Percentiles rank a stretch among this genome's conserved stretches.
These are phyloP conservation scores for Ceyx cyanopectus DNA, from an alignment of 2,113 vertebrate species.

Conservation along the genomic window DNA sequence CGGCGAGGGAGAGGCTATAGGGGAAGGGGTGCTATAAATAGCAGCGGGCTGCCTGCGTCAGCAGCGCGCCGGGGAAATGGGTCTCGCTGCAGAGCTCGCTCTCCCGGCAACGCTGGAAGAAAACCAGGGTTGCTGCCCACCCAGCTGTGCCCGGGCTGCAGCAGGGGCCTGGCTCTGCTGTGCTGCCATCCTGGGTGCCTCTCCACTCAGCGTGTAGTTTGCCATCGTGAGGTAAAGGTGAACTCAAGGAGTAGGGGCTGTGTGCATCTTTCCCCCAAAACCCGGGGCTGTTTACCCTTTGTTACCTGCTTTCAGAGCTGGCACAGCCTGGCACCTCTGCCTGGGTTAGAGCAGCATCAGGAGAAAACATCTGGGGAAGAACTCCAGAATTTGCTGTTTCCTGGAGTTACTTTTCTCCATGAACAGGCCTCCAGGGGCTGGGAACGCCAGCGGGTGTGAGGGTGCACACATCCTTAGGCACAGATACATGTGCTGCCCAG, in stretches of 20 bases:
- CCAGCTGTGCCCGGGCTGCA: background rate
- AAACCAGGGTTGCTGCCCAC: background rate
- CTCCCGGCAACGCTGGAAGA: conserved; percentile 40
- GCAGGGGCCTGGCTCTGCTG: background rate
- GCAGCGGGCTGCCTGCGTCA: conserved; percentile 58
- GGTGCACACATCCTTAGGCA: background rate
- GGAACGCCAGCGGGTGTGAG: background rate
- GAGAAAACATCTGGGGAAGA: background rate
- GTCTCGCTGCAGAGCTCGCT: conserved; percentile 37
- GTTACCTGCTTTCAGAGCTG: background rate
- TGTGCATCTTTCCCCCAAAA: background rate
- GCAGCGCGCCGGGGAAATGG: conserved; percentile 25
- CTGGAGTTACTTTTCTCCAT: background rate
- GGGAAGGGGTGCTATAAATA: conserved; percentile 20
- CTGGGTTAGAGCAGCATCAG: background rate
- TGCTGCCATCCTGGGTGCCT: background rate
- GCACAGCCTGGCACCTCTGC: background rate
- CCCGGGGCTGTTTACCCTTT: background rate
- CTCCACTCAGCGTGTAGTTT: background rate
- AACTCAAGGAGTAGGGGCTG: background rate
- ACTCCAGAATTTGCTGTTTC: background rate
- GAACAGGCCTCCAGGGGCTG: background rate
- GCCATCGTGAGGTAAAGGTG: background rate
- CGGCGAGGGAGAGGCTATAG: too few relatives aligned
- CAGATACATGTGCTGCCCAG: background rate